These are phyloP conservation scores for Zaprionus inermis DNA, from an alignment of 1,140 invertebrate species.

Conservation along the genomic window DNA sequence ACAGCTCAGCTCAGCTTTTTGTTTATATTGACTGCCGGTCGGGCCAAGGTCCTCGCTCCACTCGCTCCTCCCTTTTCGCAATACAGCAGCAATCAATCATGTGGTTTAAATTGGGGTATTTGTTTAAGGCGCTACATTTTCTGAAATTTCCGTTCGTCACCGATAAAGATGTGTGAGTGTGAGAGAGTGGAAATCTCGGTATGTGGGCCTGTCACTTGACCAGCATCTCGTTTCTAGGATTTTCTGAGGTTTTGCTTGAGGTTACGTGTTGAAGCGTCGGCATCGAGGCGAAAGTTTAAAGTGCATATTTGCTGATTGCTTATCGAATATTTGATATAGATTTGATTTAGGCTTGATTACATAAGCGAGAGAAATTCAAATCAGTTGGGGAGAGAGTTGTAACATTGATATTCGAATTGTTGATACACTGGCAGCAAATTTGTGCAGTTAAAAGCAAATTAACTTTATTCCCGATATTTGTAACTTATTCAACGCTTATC, in stretches of 20 bases:
- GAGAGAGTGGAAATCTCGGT: background rate
- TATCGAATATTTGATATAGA: constrained; percentile 31
- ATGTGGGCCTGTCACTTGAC: constrained; percentile 50
- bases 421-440: background rate
- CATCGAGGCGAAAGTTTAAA: constrained; percentile 52
- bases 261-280: constrained; percentile 51
- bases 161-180: constrained; percentile 42
- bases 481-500: too few relatives aligned
- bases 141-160: constrained; percentile 34
- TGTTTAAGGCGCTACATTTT: constrained; percentile 75
- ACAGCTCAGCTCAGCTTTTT: constrained; percentile 44
- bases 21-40: constrained; percentile 57
- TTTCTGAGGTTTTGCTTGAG: constrained; percentile 19
- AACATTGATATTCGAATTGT: background rate
- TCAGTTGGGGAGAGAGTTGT: background rate
- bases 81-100: constrained; percentile 75
- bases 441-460: too few relatives aligned
- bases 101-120: constrained; percentile 83
- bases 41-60: constrained; percentile 14
- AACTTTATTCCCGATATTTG: too few relatives aligned
- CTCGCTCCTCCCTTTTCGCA: constrained; percentile 4
- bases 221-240: constrained; percentile 13
- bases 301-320: constrained; percentile 38
- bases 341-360: constrained; percentile 13
- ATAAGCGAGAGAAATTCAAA: background rate